These are phyloP conservation scores for Lagorchestes hirsutus DNA, from an alignment of 2,797 vertebrate genomes.

Conservation along the genomic window DNA sequence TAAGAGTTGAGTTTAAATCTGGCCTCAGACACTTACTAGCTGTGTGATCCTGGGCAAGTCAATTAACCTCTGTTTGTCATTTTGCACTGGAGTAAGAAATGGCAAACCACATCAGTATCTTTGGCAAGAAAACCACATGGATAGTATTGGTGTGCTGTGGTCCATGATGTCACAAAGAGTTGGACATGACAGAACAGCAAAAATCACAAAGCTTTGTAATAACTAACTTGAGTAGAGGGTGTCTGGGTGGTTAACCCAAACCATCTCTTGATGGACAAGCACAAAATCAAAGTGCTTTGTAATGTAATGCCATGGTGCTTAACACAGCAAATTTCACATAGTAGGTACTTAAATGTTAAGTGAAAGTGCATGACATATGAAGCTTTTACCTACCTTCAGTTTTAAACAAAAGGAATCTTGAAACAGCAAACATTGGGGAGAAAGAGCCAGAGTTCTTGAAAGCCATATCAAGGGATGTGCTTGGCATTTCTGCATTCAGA, in stretches of 20 bases:
- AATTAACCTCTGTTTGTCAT: neutral
- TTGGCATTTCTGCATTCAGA: slow-evolving; percentile 17
- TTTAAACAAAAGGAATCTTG: slow-evolving; percentile 37
- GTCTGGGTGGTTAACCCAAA: neutral
- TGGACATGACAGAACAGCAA: neutral
- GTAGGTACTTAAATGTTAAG: neutral
- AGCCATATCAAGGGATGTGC: neutral
- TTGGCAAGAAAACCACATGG: neutral
- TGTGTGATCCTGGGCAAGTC: neutral
- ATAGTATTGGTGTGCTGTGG: neutral
- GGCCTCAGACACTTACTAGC: neutral
- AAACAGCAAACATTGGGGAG: neutral
- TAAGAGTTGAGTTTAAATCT: neutral
- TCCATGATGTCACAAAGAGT: neutral
- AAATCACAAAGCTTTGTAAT: slow-evolving; percentile 14
- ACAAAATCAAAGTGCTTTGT: neutral
- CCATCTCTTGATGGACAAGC: neutral
- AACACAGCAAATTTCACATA: neutral
- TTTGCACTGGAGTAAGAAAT: neutral
- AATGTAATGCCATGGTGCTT: neutral
- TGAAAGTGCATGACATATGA: neutral
- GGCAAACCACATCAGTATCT: neutral
- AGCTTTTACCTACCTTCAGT: neutral
- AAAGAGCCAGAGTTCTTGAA: slow-evolving; percentile 16
- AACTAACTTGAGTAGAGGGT: neutral